Evolutionary conservation across 2,888 invertebrate species (phyloP), one percentile per base, ranked within the genome.

Genomic region (Sesamia inferens): DNA sequence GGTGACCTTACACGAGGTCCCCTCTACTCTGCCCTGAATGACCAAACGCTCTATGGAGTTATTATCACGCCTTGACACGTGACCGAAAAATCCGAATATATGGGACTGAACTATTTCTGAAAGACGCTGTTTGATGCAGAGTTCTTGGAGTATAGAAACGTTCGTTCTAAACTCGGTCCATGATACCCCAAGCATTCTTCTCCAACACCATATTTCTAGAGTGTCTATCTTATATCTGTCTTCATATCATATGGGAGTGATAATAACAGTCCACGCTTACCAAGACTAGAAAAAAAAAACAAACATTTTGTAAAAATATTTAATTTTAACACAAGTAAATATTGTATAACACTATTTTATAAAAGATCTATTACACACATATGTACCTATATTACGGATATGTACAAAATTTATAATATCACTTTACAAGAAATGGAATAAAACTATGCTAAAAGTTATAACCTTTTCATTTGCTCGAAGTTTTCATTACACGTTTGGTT

Each of bases 401-500:
- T 63, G 68, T 58, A 78, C 54, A 68, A 58, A 24, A 68, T 67
- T 3, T 54, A 68, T 47, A 66, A 54, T 44, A 73, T 69, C 39
- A 42, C 39, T 64, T 68, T 51, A 69, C 39, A 69, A 48, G 48
- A 39, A 63, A 16, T 44, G 42, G 13, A 16, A 31, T 22, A 64
- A 59, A 63, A 51, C 31, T 57, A 57, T 10, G 5, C 24, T 22
- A 24, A 16, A 51, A 55, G 59, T 13, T 48, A 10, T 24, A 65
- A 31, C 22, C 13, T 55, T 75, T 51, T 31, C 48, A 59, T 39
- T 70, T 69, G 73, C n/a, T 44, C 57, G 11, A 44, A 47, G 24
- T 58, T 76, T 65, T 48, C 16, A 61, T 31, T 31, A 31, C 24
- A 47, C n/a, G 58, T 59, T 68, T 71, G 62, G 74, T 88, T 89